Evolutionary conservation across 1,140 invertebrate genomes (phyloP), one percentile per base, ranked within the genome.

Genomic region (Plectrocnemia conspersa): DNA sequence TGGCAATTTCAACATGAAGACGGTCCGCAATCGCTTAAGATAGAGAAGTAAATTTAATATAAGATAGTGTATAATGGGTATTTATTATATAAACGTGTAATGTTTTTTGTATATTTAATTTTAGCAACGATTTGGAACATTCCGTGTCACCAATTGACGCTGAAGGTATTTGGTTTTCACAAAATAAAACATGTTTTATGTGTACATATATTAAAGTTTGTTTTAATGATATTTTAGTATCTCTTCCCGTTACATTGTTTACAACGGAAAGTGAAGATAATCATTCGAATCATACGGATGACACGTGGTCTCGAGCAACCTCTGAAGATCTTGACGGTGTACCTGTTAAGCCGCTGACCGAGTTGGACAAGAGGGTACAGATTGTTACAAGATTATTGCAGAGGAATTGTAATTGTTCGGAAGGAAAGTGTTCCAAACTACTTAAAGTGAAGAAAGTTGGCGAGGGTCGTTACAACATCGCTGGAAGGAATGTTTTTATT

Each of bases 401-500:
- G 64, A 77, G 78, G 65, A 80, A 83, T 58, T 87, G 85, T 66
- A 81, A 79, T 56, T 87, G 85, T 65, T 72, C 78, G 52, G 76
- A 77, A n/a, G 79, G 77, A n/a, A 82, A 81, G 64, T 86, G 84
- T 67, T 82, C 79, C 22, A 85, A 83, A 65, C 64, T 89, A 57
- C 65, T 76, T 22, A 83, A 84, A 69, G 82, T 89, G 42, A 81
- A 82, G 63, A 88, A 88, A 67, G 81, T 91, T 36, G 86, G 86
- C 16, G 87, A 90, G 70, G 87, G 88, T 3, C 81, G 84, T 47
- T 91, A 90, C 65, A 81, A 82, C 60, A 88, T 91, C 64, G 86
- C 84, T n/a, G 87, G 86, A 3, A 75, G 84, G 60, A 89, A 86
- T 63, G 86, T 89, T 23, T 89, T 89, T 66, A 81, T 87, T 16